These are phyloP conservation scores for Gallinago jamesoni DNA, from an alignment of 2,113 vertebrate species.

Conservation along the genomic window DNA sequence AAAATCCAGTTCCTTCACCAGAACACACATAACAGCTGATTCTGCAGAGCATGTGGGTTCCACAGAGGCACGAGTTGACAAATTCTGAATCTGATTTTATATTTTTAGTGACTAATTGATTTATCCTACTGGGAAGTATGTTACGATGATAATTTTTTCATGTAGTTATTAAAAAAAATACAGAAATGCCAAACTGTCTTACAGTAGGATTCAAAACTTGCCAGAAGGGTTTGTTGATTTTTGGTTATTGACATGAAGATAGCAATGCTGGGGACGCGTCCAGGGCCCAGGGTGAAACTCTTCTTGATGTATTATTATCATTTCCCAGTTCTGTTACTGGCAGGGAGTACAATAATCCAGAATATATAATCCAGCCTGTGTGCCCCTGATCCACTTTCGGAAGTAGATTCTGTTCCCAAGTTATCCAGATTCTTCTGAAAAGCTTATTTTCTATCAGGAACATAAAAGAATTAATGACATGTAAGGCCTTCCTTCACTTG, in stretches of 20 bases:
- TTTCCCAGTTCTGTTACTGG: background rate
- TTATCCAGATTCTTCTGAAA: background rate
- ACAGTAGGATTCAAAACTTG: background rate
- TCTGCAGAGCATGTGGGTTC: background rate
- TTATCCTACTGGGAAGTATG: background rate
- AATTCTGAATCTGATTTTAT: constrained; percentile 8
- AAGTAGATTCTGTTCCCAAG: background rate
- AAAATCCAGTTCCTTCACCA: background rate
- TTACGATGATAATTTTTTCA: background rate
- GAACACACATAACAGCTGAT: background rate
- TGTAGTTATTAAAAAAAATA: background rate
- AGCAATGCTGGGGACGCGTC: background rate
- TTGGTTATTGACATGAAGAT: background rate
- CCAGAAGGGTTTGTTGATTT: background rate
- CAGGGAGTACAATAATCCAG: background rate
- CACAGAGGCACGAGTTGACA: background rate
- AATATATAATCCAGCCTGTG: background rate
- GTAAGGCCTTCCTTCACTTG: background rate
- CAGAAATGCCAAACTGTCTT: background rate
- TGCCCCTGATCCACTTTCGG: background rate
- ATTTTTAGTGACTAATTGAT: constrained; percentile 26
- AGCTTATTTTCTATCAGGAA: background rate
- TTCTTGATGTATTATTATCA: background rate
- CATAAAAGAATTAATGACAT: background rate
- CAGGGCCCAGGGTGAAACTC: background rate